Evolutionary conservation across 2,797 vertebrate genomes (phyloP), one percentile per base, ranked within the genome.

Genomic region (Merluccius polli): DNA sequence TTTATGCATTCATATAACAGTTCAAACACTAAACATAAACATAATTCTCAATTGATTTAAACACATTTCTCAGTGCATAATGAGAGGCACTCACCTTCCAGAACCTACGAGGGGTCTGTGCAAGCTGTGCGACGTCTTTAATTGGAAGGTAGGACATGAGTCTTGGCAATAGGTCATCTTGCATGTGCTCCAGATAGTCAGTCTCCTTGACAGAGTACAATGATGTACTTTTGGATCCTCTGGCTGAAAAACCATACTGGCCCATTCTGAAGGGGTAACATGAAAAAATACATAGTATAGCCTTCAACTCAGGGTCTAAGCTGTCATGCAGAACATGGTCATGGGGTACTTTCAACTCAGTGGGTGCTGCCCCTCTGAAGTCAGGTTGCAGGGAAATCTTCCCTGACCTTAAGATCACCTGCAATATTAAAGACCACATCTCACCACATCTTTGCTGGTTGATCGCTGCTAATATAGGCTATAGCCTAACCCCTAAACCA

Each of bases 171-270:
- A 94, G 74, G 13, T 73, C 69, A 72, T 95, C 91, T 52, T 94
- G 89, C 88, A 97, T 91, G 69, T 73, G 41, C 33, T 94, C 90
- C 68, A 96, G 90, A 87, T 92, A 95, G 88, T 95, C 92, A 82
- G 70, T 92, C 87, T 78, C 94, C 93, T 80, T 35, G 4, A 79
- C 94, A 96, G 78, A 95, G 84, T 84, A 31, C 89, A 78, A 83
- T 83, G 77, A 92, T 73, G 78, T 94, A 85, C 30, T 94, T 85
- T 80, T 95, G 84, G 82, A 89, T 87, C 75, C 74, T 91, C 81
- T 82, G 70, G 73, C 92, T 92, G 82, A 95, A 95, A n/a, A 73
- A 92, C 76, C 71, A 81, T 21, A 76, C 86, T 82, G 82, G 94
- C 78, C 70, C 92, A 87, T 87, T 92, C 91, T 93, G 87, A 0